phyloP scores from a whole-genome alignment of 2,797 vertebrate genomes.

The Poecilia gillii region DNA sequence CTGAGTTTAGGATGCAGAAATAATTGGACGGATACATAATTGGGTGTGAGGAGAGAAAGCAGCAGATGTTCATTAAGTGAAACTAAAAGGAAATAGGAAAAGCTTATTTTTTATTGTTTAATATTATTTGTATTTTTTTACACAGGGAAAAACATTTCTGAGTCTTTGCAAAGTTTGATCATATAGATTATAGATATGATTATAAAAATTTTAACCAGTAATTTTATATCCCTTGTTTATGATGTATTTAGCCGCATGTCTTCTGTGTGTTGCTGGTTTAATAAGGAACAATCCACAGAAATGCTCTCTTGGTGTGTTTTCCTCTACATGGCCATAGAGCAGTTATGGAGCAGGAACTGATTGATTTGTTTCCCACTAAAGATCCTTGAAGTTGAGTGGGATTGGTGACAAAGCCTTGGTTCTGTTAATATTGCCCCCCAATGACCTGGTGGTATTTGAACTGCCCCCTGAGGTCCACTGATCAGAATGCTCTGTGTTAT shows the following conservation, averaged over 20 bases:
- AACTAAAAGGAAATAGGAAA: not conserved
- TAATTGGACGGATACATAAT: conserved; percentile 52
- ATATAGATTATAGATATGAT: not conserved
- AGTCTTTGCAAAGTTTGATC: not conserved
- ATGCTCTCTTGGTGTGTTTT: conserved; percentile 37
- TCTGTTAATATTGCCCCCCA: conserved; percentile 74
- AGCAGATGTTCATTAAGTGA: conserved; percentile 42
- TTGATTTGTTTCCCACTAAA: conserved; percentile 78
- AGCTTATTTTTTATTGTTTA: conserved; percentile 12
- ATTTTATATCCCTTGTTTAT: not conserved
- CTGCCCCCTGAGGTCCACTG: conserved; percentile 66
- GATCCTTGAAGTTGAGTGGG: conserved; percentile 72
- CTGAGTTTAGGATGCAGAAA: conserved; percentile 44
- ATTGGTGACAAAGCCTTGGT: conserved; percentile 79
- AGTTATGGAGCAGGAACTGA: conserved; percentile 71
- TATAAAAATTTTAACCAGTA: not conserved
- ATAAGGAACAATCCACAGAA: conserved; percentile 10
- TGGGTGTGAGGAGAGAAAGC: conserved; percentile 45
- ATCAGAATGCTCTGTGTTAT: conserved; percentile 70
- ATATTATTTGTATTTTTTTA: conserved; percentile 1
- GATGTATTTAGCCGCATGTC: not conserved
- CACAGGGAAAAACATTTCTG: not conserved
- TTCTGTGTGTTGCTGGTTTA: not conserved
- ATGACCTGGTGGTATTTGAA: conserved; percentile 78
- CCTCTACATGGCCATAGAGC: conserved; percentile 32